Evolutionary conservation across 2,888 invertebrate species (phyloP).

Genomic region (Andrena bicolor): DNA sequence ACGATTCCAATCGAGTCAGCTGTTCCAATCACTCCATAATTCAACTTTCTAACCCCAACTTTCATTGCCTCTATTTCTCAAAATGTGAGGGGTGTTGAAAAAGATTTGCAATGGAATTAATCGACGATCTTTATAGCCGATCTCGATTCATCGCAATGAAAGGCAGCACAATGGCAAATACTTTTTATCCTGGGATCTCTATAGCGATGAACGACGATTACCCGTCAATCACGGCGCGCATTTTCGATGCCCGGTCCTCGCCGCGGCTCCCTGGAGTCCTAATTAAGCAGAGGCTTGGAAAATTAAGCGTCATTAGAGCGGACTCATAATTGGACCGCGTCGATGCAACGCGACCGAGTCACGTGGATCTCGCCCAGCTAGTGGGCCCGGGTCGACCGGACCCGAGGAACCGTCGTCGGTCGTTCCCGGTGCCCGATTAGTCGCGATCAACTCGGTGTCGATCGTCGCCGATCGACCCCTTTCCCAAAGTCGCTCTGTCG

Average conservation of each 20-base stretch:
- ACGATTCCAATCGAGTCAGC: background rate
- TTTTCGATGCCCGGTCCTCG: background rate
- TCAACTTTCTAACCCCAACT: background rate
- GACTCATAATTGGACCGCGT: constrained; percentile 69
- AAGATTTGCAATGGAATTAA: too few relatives aligned
- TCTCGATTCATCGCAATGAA: background rate
- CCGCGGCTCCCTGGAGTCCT: constrained; percentile 63
- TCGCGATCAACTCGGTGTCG: constrained; percentile 23
- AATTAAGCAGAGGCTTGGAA: constrained; percentile 66
- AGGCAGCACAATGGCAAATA: background rate
- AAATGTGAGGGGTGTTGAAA: too few relatives aligned
- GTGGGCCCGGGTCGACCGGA: constrained; percentile 13
- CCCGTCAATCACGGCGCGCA: background rate
- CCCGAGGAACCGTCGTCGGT: constrained; percentile 62
- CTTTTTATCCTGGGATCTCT: background rate
- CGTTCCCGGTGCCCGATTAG: constrained; percentile 30
- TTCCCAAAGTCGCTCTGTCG: constrained; percentile 24
- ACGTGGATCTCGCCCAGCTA: background rate
- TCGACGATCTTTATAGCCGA: too few relatives aligned
- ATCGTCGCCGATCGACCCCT: background rate
- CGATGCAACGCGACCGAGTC: constrained; percentile 44
- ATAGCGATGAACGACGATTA: background rate
- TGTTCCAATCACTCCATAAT: background rate
- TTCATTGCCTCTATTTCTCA: too few relatives aligned
- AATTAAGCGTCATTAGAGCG: constrained; percentile 68